Evolutionary conservation across 2,113 vertebrate species (phyloP).

Genomic region (Tauraco erythrolophus): DNA sequence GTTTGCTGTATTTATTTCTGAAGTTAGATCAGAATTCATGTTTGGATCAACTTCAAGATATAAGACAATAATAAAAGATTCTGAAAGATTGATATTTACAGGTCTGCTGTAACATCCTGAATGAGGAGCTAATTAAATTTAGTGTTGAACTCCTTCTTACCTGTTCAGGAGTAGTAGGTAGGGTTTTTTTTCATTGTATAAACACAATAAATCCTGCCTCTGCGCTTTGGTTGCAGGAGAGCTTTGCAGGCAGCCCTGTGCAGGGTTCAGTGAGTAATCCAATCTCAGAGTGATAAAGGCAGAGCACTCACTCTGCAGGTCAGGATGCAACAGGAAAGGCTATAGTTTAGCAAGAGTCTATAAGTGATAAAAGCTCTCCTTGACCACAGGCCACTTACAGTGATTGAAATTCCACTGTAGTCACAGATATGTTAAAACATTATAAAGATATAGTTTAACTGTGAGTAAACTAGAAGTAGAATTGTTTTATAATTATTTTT

Average conservation of each 20-base stretch:
- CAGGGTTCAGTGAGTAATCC: not conserved
- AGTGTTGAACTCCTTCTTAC: not conserved
- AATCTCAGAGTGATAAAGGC: not conserved
- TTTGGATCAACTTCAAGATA: not conserved
- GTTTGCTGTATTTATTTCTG: not conserved
- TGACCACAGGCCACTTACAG: not conserved
- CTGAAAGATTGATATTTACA: not conserved
- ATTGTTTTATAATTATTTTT: not conserved
- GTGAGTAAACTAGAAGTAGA: not conserved
- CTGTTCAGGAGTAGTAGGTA: not conserved
- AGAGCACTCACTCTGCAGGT: not conserved
- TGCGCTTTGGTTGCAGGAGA: not conserved
- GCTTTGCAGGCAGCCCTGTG: not conserved
- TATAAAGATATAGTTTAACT: not conserved
- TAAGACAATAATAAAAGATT: not conserved
- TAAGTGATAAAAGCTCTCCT: slow-evolving; percentile 2
- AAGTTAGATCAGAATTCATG: not conserved
- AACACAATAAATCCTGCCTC: not conserved
- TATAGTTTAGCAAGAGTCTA: not conserved
- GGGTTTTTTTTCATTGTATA: not conserved
- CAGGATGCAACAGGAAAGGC: not conserved
- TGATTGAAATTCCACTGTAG: not conserved
- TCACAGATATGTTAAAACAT: not conserved
- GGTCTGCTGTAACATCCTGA: not conserved
- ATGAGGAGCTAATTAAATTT: not conserved